Base-by-base conservation (phyloP, 2,797 vertebrate genomes). In the Brachyrhaphis roseni region DNA sequence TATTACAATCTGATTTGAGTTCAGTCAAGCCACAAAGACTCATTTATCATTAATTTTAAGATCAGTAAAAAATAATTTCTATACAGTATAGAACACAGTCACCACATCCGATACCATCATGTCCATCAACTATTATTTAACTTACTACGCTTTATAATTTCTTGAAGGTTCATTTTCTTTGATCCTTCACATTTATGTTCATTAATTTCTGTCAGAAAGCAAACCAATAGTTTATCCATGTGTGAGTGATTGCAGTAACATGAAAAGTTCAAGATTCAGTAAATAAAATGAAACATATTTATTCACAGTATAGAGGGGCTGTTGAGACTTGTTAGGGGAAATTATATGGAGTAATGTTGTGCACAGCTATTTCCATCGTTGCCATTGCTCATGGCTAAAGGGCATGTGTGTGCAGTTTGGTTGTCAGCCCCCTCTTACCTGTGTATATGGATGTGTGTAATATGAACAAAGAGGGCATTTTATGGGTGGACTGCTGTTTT, bases 291-390 rank as follows among this genome's bases (percentile, higher is more conserved):
- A 53, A 85, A 82, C 89, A 86, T 13, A 85, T 91, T 86, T 90
- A 91, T 92, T 91, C 82, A 87, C 82, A 82, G 79, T 92, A 92
- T 90, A 82, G 90, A 81, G 3, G 90, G 76, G 78, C 91, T 95
- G 95, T 95, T 87, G 80, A 82, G 95, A 94, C 96, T 93, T 11
- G 95, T 90, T 79, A 81, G 31, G 41, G 41, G 81, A 83, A 88
- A 77, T 82, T 81, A 68, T 82, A 78, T 87, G 84, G 84, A 91
- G 91, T 86, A 89, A 88, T 92, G 92, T 89, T 92, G 91, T 94
- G 87, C 78, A 90, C 57, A 80, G 92, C 93, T 93, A 94, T 81
- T 82, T 92, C 53, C 83, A 83, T 31, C 92, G 83, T 83, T 85
- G 87, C 89, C 41, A 68, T 88, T 89, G 83, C 66, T 91, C 71